Evolutionary conservation across 2,888 invertebrate genomes (phyloP), one percentile per base, ranked within the genome.

Genomic region (Andrena praecox): DNA sequence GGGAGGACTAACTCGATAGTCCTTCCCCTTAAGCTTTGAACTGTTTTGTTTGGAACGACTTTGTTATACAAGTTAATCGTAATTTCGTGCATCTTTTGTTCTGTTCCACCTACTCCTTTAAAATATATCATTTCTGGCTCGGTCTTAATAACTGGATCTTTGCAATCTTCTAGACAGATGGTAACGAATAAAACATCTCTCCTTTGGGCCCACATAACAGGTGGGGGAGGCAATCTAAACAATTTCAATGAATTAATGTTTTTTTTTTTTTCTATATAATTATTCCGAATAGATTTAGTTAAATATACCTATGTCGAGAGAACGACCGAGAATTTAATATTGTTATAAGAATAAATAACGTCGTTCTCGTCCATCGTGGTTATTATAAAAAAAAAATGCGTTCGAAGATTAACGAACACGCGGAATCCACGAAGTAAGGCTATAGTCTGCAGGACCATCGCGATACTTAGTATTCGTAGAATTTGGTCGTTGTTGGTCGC

Each of bases 171-270:
- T 92, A 99, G 95, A 94, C 97, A 97, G 94, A 99, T 96, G 88
- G 98, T 99, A 90, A 99, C 95, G 93, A 96, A 98, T 85, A 99
- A 94, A 90, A 97, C 95, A 91, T 96, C 96, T 91, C 96, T 96
- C 92, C 98, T 96, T 94, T 99, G 99, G 77, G 99, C 99, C 99
- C 99, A 99, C 94, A 97, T 96, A 89, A 99, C 97, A 85, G 97
- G 96, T 84, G 99, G 98, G 91, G 97, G 97, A 90, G 94, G 94
- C 93, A 95, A 94, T 92, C 96, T 96, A 91, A 84, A 91, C 91
- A 69, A 56, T 24, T 42, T 24, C 10, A 48, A 60, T 54, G 85
- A 74, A 54, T 56, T 12, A 33, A 66, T 24, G 0, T 2, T 27
- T 64, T n/a, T n/a, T n/a, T n/a, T n/a, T n/a, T n/a, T n/a, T 5